Evolutionary conservation across 2,113 vertebrate genomes (phyloP), one percentile per base, ranked within the genome.

Genomic region (Ictalurus furcatus): DNA sequence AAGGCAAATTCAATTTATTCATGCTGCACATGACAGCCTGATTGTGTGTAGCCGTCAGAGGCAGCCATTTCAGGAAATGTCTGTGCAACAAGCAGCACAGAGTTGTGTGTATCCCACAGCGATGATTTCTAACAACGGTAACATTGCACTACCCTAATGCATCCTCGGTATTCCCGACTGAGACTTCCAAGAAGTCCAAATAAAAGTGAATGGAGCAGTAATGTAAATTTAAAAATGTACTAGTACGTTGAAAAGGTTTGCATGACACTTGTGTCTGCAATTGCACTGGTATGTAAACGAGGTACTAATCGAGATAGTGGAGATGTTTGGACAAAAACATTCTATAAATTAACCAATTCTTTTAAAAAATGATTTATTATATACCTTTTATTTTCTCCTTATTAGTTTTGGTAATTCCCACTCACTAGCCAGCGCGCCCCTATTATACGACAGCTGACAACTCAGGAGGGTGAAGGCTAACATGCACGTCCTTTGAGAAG

Each of bases 21-120:
- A 28, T 44, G 81, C 85, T 89, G 89, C 83, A 90, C 69, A 65
- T 89, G 88, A 90, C 83, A 92, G 89, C 28, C 48, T 91, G 86
- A 92, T 90, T 90, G 76, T 86, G 52, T 89, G 80, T 84, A 80
- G 52, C 34, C 83, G 56, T 1, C 52, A 79, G 59, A 76, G 87
- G 30, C 28, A 82, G 74, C 69, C 89, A 88, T 59, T 16, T 87
- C 58, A 76, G 67, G 69, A 69, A 65, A 54, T 69, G 56, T 82
- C 69, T 83, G 16, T 44, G 67, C 48, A 84, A 67, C 61, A 52
- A 87, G 4, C 44, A 65, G 76, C 69, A 74, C 44, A 54, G 28
- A 54, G 44, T 54, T 52, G 30, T 28, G 56, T 19, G 56, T 52
- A 69, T 84, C 89, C 81, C 69, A 37, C 56, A 82, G 82, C 74